Evolutionary conservation across 1,140 invertebrate genomes (phyloP), one percentile per base, ranked within the genome.

Genomic region (Drosophila azteca): DNA sequence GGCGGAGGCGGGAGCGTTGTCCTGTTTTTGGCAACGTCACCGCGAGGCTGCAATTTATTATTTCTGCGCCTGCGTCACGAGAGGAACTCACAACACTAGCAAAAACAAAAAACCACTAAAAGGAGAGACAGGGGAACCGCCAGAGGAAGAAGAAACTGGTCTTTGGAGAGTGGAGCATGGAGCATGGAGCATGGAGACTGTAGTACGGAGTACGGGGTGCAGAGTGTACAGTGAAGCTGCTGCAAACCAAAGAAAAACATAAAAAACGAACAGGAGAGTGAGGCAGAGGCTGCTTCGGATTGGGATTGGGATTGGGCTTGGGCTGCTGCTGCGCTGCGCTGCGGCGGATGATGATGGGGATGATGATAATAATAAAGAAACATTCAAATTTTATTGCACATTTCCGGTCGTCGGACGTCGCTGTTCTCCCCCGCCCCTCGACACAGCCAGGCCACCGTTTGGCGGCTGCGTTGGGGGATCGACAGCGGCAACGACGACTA

Each of bases 311-410:
- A 52, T 39, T 60, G 48, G 49, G 67, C 69, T 71, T 52, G 43
- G 67, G 62, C 73, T 72, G 64, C 53, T 77, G 62, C 46, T 66
- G 57, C 70, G 62, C 46, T 66, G 57, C 70, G 77, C 51, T 66
- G 78, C 68, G 46, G 79, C 55, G 50, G 79, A 83, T 83, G 80
- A 83, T 83, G 79, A 83, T 79, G 82, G 79, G 74, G 82, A 81
- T 87, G 82, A 88, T 87, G 82, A 87, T 87, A 88, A 85, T 85
- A 85, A 87, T 87, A 87, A 87, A 87, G 82, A 87, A 87, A 87
- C 82, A 87, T 87, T 87, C 82, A 88, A 88, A 90, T 89, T 88
- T 90, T 90, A 90, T 90, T 90, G 89, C 88, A 90, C 89, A 90
- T 90, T 90, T 90, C 88, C 88, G 88, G 88, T 82, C 88, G 83